Conservation (phyloP, 2,797 vertebrate species). For the Cossypha caffra region DNA sequence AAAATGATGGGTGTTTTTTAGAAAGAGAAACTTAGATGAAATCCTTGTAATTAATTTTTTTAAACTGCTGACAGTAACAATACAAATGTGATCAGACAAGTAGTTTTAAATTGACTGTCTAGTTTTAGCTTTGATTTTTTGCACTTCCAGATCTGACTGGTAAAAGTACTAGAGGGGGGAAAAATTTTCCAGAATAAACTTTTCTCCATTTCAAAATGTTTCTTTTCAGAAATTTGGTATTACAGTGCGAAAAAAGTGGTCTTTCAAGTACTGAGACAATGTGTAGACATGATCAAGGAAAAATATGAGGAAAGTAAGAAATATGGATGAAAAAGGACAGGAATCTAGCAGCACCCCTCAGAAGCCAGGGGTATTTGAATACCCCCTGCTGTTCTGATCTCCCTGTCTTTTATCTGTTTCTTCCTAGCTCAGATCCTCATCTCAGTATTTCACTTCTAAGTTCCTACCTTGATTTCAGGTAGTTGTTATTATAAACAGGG, state of each 20-base stretch:
- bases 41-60: background rate
- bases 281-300: background rate
- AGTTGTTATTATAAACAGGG: background rate
- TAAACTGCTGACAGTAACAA: background rate
- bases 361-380: background rate
- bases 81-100: background rate
- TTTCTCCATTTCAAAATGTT: background rate
- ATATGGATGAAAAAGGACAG: background rate
- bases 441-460: background rate
- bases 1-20: background rate
- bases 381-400: background rate
- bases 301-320: background rate
- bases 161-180: background rate
- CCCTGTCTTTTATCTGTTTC: background rate
- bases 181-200: background rate
- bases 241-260: background rate
- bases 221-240: background rate
- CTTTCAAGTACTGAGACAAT: background rate
- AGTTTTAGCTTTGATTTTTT: background rate
- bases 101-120: background rate
- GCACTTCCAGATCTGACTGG: background rate
- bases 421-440: background rate
- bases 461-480: background rate
- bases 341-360: background rate
- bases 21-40: background rate